A percentile compares a stretch with the other conserved stretches of the same genome.
Conservation (phyloP, 64 coral and sea anemone species). For the Dendrophyllia cribrosa region DNA sequence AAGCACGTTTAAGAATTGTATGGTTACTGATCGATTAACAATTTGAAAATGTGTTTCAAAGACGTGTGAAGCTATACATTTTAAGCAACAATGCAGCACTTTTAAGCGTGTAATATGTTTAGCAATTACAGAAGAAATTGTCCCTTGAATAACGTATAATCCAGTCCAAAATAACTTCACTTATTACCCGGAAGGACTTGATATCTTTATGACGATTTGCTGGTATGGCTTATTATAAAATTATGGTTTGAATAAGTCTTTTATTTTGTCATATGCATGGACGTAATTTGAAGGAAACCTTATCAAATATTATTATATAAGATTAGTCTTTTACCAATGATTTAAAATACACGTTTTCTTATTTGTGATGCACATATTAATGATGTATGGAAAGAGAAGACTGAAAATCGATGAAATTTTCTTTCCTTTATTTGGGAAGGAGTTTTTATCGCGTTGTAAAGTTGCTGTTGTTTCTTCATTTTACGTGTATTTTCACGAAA, state of each 20-base stretch:
- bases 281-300: neutral
- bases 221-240: neutral
- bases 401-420: neutral
- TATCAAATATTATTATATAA: neutral
- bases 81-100: no score
- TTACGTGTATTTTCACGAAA: no score
- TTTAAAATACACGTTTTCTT: neutral
- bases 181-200: neutral
- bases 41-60: no score
- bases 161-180: neutral
- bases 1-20: no score
- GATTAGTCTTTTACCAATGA: no score
- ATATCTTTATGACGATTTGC: neutral
- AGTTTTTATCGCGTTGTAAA: no score
- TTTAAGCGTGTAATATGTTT: no score
- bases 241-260: no score
- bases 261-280: neutral
- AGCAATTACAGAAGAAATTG: neutral
- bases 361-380: slow-evolving; percentile 12
- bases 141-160: neutral
- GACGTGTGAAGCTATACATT: no score
- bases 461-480: no score
- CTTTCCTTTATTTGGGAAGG: no score
- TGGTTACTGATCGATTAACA: neutral
- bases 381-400: neutral